Evolutionary conservation across 2,888 invertebrate genomes (phyloP), one percentile per base, ranked within the genome.

Genomic region (Pardosa pseudoannulata): DNA sequence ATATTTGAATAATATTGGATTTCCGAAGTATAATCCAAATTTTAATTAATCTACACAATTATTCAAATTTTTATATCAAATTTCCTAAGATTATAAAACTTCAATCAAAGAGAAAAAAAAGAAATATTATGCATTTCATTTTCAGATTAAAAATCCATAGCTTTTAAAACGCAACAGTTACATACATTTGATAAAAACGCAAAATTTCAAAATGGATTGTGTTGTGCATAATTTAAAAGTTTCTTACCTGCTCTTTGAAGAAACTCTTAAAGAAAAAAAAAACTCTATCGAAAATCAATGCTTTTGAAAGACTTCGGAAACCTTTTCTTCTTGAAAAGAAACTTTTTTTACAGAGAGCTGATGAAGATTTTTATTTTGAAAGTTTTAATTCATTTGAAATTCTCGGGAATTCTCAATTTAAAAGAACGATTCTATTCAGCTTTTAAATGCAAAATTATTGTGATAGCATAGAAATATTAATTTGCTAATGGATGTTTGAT

Each of bases 181-280:
- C 46, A 16, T 13, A 16, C 46, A 13, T 46, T 46, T 46, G 46
- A 46, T 46, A 46, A 46, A 46, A 36, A 46, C 23, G 19, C 16
- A 56, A 56, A 56, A 56, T 5, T 23, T 56, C 23, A 56, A 56
- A 56, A 23, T 56, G 56, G 56, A 56, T 3, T 56, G 56, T 56
- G 46, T 46, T 46, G 16, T 56, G 23, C 56, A 56, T 56, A 56
- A 56, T 56, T 56, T 56, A 56, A 56, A 46, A 56, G 23, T 56
- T 56, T 56, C 56, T 56, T 56, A 56, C 56, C 56, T 16, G 23
- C 11, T 23, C 23, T 56, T 23, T 56, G 56, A 56, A 56, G 56
- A 56, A 19, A 2, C 56, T 56, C 23, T 56, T 7, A 56, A 56
- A 11, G 3, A 23, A 56, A 16, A 23, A 23, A 56, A 46, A 56